Base-by-base conservation (phyloP, 2,113 vertebrate genomes). In the Gasterosteus aculeatus region DNA sequence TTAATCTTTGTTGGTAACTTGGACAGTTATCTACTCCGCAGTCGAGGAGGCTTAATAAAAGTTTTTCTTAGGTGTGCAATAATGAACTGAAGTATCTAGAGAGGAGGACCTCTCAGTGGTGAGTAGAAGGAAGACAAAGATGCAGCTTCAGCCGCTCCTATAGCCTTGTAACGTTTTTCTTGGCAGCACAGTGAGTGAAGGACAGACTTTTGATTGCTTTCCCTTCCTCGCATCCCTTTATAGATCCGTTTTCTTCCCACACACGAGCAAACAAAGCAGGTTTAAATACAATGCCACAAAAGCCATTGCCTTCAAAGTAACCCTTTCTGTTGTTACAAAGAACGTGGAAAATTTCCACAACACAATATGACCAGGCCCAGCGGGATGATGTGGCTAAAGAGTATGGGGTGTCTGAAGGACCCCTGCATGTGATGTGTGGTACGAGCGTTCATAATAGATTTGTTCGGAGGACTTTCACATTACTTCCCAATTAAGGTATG, bases 381-480 rank as follows among this genome's bases (percentile, higher is more conserved):
- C 49, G n/a, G 75, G 82, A 69, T 83, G 70, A 69, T 85, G 81
- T 77, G 84, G 85, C 80, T 81, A 77, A 77, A 83, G 83, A 76
- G 78, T 78, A 63, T 16, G 56, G 51, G 67, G 62, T 69, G 77
- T 84, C 77, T 83, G 69, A 78, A 42, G 63, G 81, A 80, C 77
- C 87, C 76, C 82, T 72, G 65, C 46, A 39, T 92, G 77, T 89
- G 85, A 88, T 87, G 80, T 91, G 67, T 81, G 6, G 14, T 66
- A 42, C 33, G 80, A 90, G 83, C 92, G 86, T 92, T 81, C 71
- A 85, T 91, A 93, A 93, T 92, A 93, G 92, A 93, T 93, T 93
- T 89, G 87, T 83, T 92, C 87, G 86, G 91, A 92, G 72, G 87
- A 87, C 87, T 88, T 75, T 87, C 69, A 61, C 85, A 86, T 91